These are phyloP conservation scores for Periophthalmodon schlosseri DNA, from an alignment of 2,113 vertebrate species.

Conservation along the genomic window DNA sequence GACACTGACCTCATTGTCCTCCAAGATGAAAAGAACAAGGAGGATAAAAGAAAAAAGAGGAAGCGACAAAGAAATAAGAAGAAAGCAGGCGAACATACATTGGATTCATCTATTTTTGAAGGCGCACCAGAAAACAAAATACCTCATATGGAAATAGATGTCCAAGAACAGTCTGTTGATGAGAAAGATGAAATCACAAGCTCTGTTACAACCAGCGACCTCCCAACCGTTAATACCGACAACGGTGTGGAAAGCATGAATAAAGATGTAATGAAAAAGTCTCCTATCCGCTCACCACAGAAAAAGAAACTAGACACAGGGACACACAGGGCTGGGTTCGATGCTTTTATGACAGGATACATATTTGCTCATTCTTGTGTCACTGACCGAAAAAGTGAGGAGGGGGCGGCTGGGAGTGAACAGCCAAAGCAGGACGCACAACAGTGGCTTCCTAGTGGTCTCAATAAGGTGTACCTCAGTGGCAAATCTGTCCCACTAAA, in stretches of 20 bases:
- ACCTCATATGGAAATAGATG: conserved; percentile 60
- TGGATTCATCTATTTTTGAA: conserved; percentile 20
- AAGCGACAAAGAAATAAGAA: conserved; percentile 81
- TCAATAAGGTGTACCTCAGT: conserved; percentile 97
- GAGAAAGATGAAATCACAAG: neutral
- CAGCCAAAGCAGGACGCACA: conserved; percentile 10
- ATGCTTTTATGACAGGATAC: conserved; percentile 97
- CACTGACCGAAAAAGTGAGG: conserved; percentile 56
- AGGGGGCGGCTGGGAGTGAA: conserved; percentile 2
- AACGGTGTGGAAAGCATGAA: neutral
- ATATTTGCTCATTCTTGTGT: conserved; percentile 86
- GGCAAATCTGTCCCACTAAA: conserved; percentile 90
- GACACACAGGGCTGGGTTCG: conserved; percentile 91
- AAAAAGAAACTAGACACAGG: conserved; percentile 69
- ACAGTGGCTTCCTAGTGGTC: conserved; percentile 79
- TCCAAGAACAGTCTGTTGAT: conserved; percentile 7
- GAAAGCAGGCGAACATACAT: neutral
- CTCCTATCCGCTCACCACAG: neutral
- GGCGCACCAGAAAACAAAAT: conserved; percentile 63
- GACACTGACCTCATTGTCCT: conserved; percentile 93
- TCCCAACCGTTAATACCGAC: neutral
- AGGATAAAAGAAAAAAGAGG: conserved; percentile 81
- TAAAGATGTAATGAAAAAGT: neutral
- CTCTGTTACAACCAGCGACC: neutral
- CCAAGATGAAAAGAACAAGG: conserved; percentile 82